Percentiles rank a stretch among this genome's conserved stretches.
These are phyloP conservation scores for Macaca fascicularis DNA, from an alignment of 2,113 vertebrate genomes.

Conservation along the genomic window T2T-MFA8v1.1 NC_088388.1:94402001-94402500, in stretches of 20 bases:
- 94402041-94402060: background rate
- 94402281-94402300: background rate
- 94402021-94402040: background rate
- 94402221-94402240: background rate
- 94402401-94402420: background rate
- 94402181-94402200: too few species aligned
- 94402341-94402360: background rate
- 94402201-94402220: background rate
- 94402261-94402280: background rate
- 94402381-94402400: background rate
- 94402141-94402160: background rate
- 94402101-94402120: background rate
- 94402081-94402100: background rate
- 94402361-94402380: background rate
- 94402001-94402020: background rate
- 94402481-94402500: background rate
- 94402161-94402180: background rate
- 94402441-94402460: too few species aligned
- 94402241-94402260: background rate
- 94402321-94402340: background rate
- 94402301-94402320: background rate
- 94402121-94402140: background rate
- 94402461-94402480: background rate
- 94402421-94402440: background rate
- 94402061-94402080: background rate